Percentiles rank a stretch among this genome's conserved stretches.
phyloP scores from a whole-genome alignment of 2,113 vertebrate genomes.

The Porphyrio hochstetteri region DNA sequence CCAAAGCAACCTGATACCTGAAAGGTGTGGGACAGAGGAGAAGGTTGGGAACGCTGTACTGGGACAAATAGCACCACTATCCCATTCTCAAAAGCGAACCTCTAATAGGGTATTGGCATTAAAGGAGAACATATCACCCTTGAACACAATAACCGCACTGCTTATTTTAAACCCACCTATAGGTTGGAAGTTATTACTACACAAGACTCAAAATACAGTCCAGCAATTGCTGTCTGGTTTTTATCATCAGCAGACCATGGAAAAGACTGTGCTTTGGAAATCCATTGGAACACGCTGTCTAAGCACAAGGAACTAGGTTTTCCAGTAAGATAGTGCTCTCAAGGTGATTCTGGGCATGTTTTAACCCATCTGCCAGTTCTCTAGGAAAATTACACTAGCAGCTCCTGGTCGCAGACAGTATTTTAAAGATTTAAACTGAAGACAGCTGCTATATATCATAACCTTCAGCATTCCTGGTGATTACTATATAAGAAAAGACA shows the following conservation, averaged over 20 bases:
- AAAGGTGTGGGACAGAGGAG: not conserved
- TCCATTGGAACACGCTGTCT: not conserved
- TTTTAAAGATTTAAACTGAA: not conserved
- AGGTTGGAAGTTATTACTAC: not conserved
- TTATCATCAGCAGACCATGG: not conserved
- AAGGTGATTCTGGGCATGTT: not conserved
- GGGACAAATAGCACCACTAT: not conserved
- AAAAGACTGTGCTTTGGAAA: not conserved
- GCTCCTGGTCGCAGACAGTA: not conserved
- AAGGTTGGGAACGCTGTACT: not conserved
- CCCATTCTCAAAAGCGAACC: not conserved
- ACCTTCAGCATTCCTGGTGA: not conserved
- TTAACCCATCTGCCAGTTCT: not conserved
- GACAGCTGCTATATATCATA: not conserved
- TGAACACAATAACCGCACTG: not conserved
- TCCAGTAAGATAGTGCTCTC: not conserved
- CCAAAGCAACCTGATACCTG: not conserved
- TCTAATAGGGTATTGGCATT: not conserved
- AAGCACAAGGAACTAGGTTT: not conserved
- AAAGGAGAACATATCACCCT: not conserved
- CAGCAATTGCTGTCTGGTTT: not conserved
- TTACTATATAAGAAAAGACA: not conserved
- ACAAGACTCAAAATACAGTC: not conserved
- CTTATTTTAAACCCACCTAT: not conserved
- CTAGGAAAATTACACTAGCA: not conserved